Conservation (phyloP, 2,113 vertebrate species). For the Castor canadensis region DNA sequence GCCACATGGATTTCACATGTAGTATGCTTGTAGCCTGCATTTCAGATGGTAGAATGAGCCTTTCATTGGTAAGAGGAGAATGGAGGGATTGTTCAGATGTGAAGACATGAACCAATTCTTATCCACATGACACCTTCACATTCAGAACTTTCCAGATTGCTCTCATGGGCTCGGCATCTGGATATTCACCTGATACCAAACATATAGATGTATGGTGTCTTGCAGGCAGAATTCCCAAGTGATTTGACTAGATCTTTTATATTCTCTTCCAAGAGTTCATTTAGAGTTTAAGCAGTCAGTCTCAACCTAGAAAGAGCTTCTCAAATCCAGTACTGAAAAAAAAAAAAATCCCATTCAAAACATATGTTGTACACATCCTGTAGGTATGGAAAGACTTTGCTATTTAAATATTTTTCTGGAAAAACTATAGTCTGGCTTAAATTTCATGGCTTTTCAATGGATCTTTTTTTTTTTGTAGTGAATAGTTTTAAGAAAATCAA, state of each 20-base stretch:
- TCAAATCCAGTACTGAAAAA: background rate
- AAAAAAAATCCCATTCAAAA: background rate
- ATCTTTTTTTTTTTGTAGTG: slow-evolving; percentile 38
- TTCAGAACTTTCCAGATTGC: background rate
- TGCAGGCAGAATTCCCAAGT: background rate
- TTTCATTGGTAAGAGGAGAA: background rate
- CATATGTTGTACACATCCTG: background rate
- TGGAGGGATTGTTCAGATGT: background rate
- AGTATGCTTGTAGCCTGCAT: background rate
- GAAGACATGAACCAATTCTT: background rate
- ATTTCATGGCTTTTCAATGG: slow-evolving; percentile 16
- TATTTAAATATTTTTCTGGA: slow-evolving; percentile 12
- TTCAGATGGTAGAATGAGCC: background rate
- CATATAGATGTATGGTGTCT: background rate
- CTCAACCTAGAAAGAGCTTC: background rate
- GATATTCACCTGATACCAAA: background rate
- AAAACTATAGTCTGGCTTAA: slow-evolving; percentile 42
- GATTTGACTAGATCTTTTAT: background rate
- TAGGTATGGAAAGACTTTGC: background rate
- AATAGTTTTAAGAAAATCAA: slow-evolving; percentile 41
- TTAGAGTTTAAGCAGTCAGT: background rate
- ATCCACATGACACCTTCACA: background rate
- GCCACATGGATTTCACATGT: background rate
- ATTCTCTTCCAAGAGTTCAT: background rate
- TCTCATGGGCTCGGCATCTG: background rate